Evolutionary conservation across 2,797 vertebrate genomes (phyloP), one percentile per base, ranked within the genome.

Genomic region (Cichlasoma orientale): DNA sequence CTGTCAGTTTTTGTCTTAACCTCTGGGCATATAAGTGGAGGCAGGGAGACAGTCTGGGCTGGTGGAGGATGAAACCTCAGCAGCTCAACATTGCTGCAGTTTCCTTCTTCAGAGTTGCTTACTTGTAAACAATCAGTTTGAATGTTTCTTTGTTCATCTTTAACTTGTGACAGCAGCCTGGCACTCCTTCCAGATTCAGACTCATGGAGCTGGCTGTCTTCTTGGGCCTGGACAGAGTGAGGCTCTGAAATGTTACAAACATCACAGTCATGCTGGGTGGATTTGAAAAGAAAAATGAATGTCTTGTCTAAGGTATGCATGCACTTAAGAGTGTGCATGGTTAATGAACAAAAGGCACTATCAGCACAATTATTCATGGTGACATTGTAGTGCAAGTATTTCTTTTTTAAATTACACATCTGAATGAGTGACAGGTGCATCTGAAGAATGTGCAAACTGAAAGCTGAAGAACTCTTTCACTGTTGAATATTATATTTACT

Each of bases 81-180:
- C 0, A 29, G 76, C 29, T 84, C 84, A 0, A 53, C 18, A 3
- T 57, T 86, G 53, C 76, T 77, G 19, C 75, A 78, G 75, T n/a
- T 77, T 9, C 80, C 89, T 27, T 79, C 84, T 18, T 57, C 47
- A 0, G 78, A 50, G 57, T 69, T 58, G 36, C 44, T 25, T 1
- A 12, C 59, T 44, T 82, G 72, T 3, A 59, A 74, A 25, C 23
- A 33, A 2, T 85, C 71, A 2, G 41, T 54, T 5, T 72, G 74
- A 50, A 74, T 21, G 63, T 61, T 68, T 56, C 31, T 23, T 3
- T 63, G 55, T 56, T 93, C 92, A n/a, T 90, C 85, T 86, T 94
- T 93, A 5, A 93, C 86, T 1, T 78, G 88, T 1, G 87, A 72
- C 44, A 78, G 72, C 41, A 71, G 79, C 55, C 90, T 84, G 56